Conservation (phyloP, 2,888 invertebrate species). For the Cerastis leucographa region DNA sequence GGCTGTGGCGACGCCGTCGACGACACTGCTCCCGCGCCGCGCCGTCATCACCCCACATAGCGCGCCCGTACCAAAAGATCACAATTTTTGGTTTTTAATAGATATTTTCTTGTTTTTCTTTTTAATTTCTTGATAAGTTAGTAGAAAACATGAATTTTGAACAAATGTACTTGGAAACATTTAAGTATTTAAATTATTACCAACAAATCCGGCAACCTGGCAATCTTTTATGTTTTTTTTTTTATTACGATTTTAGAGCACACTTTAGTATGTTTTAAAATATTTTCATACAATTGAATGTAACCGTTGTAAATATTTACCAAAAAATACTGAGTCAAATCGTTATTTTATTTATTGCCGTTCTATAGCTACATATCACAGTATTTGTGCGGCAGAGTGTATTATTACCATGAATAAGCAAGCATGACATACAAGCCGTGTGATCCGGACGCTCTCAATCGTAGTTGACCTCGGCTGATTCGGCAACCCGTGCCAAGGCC, state of each 20-base stretch:
- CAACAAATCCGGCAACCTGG: background rate
- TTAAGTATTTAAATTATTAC: background rate
- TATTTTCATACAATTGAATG: too few relatives aligned
- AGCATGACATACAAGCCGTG: constrained; percentile 80
- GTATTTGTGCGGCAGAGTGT: constrained; percentile 52
- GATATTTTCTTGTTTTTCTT: background rate
- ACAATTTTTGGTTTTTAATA: background rate
- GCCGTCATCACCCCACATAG: constrained; percentile 16
- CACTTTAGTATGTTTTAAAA: background rate
- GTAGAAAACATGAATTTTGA: background rate
- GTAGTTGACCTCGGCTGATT: constrained; percentile 86
- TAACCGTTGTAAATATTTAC: background rate
- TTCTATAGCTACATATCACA: constrained; percentile 27
- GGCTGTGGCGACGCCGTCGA: constrained; percentile 72
- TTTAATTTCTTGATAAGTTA: background rate
- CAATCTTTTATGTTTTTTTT: constrained; percentile 6
- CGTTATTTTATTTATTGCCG: constrained; percentile 20
- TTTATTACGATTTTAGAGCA: too few relatives aligned
- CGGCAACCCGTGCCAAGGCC: constrained; percentile 89
- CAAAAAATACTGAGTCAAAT: constrained; percentile 1
- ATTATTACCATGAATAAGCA: constrained; percentile 69
- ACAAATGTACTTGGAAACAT: background rate
- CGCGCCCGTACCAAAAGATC: constrained; percentile 11
- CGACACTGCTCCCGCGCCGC: constrained; percentile 41
- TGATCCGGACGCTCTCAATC: constrained; percentile 89